Evolutionary conservation across 2,797 vertebrate species (phyloP).

Genomic region (Lithobates pipiens): DNA sequence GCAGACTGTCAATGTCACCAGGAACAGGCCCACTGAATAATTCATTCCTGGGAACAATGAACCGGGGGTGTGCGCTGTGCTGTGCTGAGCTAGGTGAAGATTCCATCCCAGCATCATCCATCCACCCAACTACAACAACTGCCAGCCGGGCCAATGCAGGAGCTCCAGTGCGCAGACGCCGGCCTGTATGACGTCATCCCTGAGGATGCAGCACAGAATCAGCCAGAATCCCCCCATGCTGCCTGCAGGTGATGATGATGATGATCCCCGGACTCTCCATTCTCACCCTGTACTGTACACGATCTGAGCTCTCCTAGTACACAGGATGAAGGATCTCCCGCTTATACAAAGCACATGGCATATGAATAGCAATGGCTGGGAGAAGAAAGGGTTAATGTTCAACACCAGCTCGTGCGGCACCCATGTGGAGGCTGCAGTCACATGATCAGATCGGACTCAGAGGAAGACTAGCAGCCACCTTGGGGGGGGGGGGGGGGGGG

Average conservation of each 20-base stretch:
- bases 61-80: too few relatives aligned
- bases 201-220: slow-evolving; percentile 66
- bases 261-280: too few relatives aligned
- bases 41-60: too few relatives aligned
- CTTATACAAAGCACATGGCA: too few relatives aligned
- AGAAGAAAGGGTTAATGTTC: background rate
- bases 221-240: slow-evolving; percentile 60
- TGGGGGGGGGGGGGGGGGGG: background rate
- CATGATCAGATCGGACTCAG: background rate
- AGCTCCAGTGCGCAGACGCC: slow-evolving; percentile 71
- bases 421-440: background rate
- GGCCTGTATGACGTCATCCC: slow-evolving; percentile 73
- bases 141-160: slow-evolving; percentile 29
- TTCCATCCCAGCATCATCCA: background rate
- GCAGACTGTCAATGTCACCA: background rate
- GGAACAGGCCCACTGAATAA: too few relatives aligned
- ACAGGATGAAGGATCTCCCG: too few relatives aligned
- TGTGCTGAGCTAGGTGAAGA: background rate
- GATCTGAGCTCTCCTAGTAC: too few relatives aligned
- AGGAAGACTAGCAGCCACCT: background rate
- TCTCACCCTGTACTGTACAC: too few relatives aligned
- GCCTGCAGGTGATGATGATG: background rate
- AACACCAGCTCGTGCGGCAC: background rate
- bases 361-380: too few relatives aligned
- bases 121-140: background rate